Conservation (phyloP, 2,888 invertebrate genomes). For the Aleiodes alternator region DNA sequence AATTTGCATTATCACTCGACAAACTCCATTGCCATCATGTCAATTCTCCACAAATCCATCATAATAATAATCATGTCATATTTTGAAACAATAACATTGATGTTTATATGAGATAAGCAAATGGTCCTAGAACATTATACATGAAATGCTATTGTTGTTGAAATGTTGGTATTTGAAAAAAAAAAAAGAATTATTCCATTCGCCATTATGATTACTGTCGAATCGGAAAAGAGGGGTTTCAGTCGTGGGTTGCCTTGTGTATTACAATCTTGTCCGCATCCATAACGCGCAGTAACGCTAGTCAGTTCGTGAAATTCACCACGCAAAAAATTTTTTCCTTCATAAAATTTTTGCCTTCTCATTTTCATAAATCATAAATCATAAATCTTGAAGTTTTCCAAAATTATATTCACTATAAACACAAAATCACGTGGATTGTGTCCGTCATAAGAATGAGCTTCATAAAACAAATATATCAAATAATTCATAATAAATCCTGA, state of each 20-base stretch:
- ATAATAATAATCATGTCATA: background rate
- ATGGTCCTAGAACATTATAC: background rate
- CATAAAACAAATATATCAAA: too few relatives aligned
- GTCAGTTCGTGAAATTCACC: constrained; percentile 30
- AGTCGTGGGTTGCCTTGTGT: constrained; percentile 38
- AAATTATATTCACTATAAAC: too few relatives aligned
- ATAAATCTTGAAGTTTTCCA: too few relatives aligned
- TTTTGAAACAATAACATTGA: constrained; percentile 12
- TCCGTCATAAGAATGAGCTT: too few relatives aligned
- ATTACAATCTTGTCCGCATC: constrained; percentile 50
- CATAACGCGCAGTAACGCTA: constrained; percentile 47
- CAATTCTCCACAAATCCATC: background rate
- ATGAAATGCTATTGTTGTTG: background rate
- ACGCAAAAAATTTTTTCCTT: constrained; percentile 15
- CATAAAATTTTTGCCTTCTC: background rate
- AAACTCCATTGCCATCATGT: constrained; percentile 18
- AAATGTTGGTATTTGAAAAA: background rate
- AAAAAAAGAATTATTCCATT: constrained; percentile 38
- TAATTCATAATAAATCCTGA: too few relatives aligned
- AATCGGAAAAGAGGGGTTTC: constrained; percentile 45
- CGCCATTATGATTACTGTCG: constrained; percentile 48
- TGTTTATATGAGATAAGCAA: background rate
- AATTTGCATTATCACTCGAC: constrained; percentile 70
- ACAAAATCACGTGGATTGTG: background rate
- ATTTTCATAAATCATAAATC: background rate